Base-by-base conservation (phyloP, 2,113 vertebrate species). In the Accipiter cooperii region DNA sequence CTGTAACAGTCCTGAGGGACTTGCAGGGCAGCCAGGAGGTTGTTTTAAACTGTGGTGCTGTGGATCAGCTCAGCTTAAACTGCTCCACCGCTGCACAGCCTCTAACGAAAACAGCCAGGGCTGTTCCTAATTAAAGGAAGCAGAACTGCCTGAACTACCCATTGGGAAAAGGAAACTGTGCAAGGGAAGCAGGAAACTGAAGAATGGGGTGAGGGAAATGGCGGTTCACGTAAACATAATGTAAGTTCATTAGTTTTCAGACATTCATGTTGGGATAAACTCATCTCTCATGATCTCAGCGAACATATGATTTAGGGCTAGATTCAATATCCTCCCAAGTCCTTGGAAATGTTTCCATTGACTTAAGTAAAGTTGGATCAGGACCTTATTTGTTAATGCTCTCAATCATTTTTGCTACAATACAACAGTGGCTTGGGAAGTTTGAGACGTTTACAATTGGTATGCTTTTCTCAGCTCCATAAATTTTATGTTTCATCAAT, bases 121-220 rank as follows among this genome's bases (percentile, higher is more conserved):
- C 96, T 95, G 97, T 89, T 97, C 96, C 82, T 87, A 89, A 92
- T 96, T 88, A 90, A 91, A 89, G 95, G 96, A 91, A 96, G 65
- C 90, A 92, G 79, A 82, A 47, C 83, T 90, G 94, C 95, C 71
- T 90, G 55, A 70, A n/a, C 86, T 92, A 74, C 76, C 90, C 88
- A 60, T 60, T 81, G 92, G 92, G 92, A 87, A 95, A 95, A 95
- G 92, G 94, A 94, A 96, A 93, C 86, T 42, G 21, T 85, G 69
- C 84, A 54, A 64, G 71, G 86, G 90, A 94, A 73, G 90, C 94
- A 92, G 95, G 95, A 96, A 96, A 79, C 86, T 78, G 79, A 95
- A 82, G 97, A 84, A 89, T 91, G 73, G 95, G 73, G 90, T 90
- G 91, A 94, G 91, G 91, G 89, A 94, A 94, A 80, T 61, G 75